Conservation (phyloP, 2,797 vertebrate genomes). For the Enteromius afrohamiltoni region DNA sequence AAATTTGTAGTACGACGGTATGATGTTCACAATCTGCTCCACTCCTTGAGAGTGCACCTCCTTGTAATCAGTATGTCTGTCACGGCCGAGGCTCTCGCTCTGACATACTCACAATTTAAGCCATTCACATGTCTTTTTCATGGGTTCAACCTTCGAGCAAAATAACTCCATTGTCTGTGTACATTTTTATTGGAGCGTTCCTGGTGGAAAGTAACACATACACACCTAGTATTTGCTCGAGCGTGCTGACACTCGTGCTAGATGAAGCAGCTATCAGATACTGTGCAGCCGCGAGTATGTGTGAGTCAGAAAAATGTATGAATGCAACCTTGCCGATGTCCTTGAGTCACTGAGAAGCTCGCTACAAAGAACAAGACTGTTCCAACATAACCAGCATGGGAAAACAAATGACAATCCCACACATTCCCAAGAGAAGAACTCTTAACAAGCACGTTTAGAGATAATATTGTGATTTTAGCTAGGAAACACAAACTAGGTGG, state of each 20-base stretch:
- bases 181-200: background rate
- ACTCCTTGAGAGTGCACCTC: constrained; percentile 34
- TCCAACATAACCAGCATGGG: constrained; percentile 24
- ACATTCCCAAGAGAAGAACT: constrained; percentile 29
- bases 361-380: constrained; percentile 37
- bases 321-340: constrained; percentile 33
- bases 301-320: background rate
- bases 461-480: background rate
- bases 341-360: constrained; percentile 24
- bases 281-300: constrained; percentile 13
- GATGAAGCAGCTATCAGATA: constrained; percentile 32
- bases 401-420: constrained; percentile 15
- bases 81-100: constrained; percentile 21
- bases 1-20: constrained; percentile 8
- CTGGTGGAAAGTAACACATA: constrained; percentile 15
- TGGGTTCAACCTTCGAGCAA: constrained; percentile 28
- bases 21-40: constrained; percentile 39
- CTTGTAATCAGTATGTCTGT: constrained; percentile 48
- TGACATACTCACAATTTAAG: constrained; percentile 28
- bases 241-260: constrained; percentile 25
- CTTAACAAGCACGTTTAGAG: constrained; percentile 30
- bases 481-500: constrained; percentile 19
- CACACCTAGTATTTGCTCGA: constrained; percentile 20
- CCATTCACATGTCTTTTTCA: constrained; percentile 26
- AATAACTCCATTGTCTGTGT: constrained; percentile 17